phyloP scores from a whole-genome alignment of 2,113 vertebrate species.

The Melanerpes formicivorus region DNA sequence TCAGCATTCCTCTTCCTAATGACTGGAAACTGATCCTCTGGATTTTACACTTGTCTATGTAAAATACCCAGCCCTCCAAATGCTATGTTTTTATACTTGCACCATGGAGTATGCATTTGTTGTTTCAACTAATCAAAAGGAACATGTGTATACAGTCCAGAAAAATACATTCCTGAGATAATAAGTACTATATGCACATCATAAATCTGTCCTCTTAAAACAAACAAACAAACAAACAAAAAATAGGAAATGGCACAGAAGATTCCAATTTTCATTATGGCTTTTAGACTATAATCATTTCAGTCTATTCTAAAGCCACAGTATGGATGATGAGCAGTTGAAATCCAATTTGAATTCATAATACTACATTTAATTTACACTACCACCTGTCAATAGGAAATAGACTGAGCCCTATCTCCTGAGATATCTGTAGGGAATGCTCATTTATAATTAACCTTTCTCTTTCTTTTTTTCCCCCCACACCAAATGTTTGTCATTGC shows the following conservation, averaged over 20 bases:
- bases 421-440: conserved; percentile 69
- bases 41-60: background rate
- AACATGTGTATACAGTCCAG: background rate
- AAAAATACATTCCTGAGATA: conserved; percentile 21
- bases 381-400: conserved; percentile 78
- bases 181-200: conserved; percentile 47
- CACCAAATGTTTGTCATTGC: conserved; percentile 42
- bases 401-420: conserved; percentile 57
- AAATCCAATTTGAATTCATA: conserved; percentile 80
- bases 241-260: conserved; percentile 54
- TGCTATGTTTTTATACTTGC: background rate
- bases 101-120: background rate
- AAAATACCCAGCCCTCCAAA: background rate
- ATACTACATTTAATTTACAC: conserved; percentile 74
- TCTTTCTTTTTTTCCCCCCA: background rate
- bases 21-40: background rate
- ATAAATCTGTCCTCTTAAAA: conserved; percentile 38
- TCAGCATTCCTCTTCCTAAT: background rate
- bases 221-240: background rate
- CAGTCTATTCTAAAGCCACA: conserved; percentile 66
- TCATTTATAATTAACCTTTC: conserved; percentile 68
- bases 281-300: conserved; percentile 54
- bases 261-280: conserved; percentile 52
- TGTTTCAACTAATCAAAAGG: background rate
- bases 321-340: conserved; percentile 68